Evolutionary conservation across 2,888 invertebrate species (phyloP), one percentile per base, ranked within the genome.

Genomic region (Amphiduros pacificus): DNA sequence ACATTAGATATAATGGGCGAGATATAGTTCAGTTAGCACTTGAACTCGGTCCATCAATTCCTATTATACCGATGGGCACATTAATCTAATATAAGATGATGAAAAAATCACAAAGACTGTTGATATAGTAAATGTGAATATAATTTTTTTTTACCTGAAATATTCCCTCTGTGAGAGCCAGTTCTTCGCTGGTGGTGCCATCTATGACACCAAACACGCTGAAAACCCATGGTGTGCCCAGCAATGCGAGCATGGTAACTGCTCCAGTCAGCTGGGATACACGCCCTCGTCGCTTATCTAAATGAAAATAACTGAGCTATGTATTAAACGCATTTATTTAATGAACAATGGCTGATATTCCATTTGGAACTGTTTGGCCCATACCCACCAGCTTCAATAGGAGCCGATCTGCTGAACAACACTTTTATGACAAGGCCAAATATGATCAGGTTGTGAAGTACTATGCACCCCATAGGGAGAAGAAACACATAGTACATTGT

Each of bases 211-310:
- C 66, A 48, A 66, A 65, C 0, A 61, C 55, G 20, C 64, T 62
- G 48, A 66, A 59, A 14, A 62, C 28, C 66, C 66, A 66, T 2
- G 66, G 66, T 1, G 65, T 51, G 29, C 66, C 66, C 32, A 66
- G 54, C 36, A 66, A 51, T 20, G 56, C 62, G 49, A 66, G 31
- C 55, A 65, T 50, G 6, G 66, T 41, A 9, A 66, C 29, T 20
- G 61, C 66, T 6, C 66, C 66, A 6, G 48, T 26, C 26, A 65
- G 58, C 17, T 40, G 55, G 2, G 26, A 40, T 27, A 26, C 22
- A 28, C 17, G 17, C 6, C n/a, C 26, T 2, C 41, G 44, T 22
- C 44, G 22, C 27, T 11, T 55, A 5, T 32, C 54, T 54, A 32
- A 3, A 54, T 31, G 31, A 28, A 54, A 32, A n/a, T n/a, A n/a